Evolutionary conservation across 2,113 vertebrate genomes (phyloP).

Genomic region (Isurus oxyrinchus): DNA sequence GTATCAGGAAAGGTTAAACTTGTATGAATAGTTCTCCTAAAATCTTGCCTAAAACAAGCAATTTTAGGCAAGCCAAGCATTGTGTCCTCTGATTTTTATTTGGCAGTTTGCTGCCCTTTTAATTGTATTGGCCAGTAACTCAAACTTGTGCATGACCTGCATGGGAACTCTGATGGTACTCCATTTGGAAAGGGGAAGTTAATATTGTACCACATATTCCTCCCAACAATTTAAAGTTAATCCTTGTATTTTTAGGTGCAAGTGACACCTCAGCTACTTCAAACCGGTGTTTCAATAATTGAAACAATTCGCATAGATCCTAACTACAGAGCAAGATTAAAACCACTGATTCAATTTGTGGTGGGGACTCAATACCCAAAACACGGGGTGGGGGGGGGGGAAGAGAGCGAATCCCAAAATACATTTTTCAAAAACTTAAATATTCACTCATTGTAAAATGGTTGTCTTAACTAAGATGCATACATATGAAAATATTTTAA

Average conservation of each 20-base stretch:
- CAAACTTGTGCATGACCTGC: no score
- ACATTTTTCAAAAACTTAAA: not conserved
- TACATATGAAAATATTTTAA: not conserved
- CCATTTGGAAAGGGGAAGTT: not conserved
- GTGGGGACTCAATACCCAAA: not conserved
- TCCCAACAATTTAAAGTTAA: not conserved
- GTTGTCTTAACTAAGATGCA: not conserved
- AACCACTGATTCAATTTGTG: no score
- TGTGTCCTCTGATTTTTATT: no score
- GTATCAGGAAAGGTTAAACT: not conserved
- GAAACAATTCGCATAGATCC: no score
- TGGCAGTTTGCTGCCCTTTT: no score
- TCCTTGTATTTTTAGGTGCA: not conserved
- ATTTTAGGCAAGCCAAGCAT: not conserved
- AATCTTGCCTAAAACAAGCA: not conserved
- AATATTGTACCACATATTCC: not conserved
- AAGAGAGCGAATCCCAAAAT: no score
- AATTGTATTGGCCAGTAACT: no score
- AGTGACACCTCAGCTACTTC: no score
- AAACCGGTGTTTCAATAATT: no score
- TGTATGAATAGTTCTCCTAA: not conserved
- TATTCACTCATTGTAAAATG: not conserved
- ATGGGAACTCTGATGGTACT: not conserved
- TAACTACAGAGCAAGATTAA: no score
- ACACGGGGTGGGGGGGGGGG: no score